Conservation (phyloP, 2,113 vertebrate species). For the Phyllostomus discolor region DNA sequence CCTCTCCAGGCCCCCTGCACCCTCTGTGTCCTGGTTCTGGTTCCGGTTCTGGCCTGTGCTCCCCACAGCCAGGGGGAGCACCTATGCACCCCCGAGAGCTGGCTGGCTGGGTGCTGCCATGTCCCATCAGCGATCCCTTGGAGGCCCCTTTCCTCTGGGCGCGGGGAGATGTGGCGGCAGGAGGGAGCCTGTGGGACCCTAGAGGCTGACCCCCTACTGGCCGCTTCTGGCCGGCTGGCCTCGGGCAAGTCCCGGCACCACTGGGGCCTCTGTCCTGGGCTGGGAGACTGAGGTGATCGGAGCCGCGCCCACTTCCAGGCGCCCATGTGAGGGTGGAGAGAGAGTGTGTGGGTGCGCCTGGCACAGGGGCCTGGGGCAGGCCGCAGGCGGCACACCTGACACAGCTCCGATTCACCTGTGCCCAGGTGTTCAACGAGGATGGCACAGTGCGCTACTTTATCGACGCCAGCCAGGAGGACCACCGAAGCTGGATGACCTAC, state of each 20-base stretch:
- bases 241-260: background rate
- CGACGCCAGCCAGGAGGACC: constrained; percentile 97
- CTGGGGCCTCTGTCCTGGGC: background rate
- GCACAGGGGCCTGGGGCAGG: background rate
- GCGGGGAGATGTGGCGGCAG: background rate
- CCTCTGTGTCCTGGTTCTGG: background rate
- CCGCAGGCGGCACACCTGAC: background rate
- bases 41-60: background rate
- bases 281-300: rapidly evolving
- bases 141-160: background rate
- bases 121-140: too few relatives aligned
- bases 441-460: constrained; percentile 95
- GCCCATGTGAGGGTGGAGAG: background rate
- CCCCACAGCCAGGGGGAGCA: background rate
- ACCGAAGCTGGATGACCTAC: constrained; percentile 99
- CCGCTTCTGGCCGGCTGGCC: background rate
- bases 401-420: rapidly evolving
- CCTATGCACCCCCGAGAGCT: background rate
- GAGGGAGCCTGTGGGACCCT: background rate
- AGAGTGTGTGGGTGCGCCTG: too few relatives aligned
- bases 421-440: constrained; percentile 95
- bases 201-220: too few relatives aligned
- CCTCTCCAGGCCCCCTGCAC: background rate
- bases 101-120: background rate
- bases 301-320: background rate